Conservation (phyloP, 2,113 vertebrate species). For the Fregetta grallaria region DNA sequence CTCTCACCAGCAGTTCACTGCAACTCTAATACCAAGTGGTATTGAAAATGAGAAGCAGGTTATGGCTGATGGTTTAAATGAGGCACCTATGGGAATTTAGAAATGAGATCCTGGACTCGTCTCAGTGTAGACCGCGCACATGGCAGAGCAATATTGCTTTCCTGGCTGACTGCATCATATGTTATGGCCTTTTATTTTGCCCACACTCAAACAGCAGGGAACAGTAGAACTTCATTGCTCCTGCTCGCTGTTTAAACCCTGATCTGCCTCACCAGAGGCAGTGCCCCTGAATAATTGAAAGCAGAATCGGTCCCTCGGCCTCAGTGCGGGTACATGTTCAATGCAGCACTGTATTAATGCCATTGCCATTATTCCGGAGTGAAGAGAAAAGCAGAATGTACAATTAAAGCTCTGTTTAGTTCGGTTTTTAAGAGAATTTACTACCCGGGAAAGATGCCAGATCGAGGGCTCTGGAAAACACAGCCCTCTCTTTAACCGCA, state of each 20-base stretch:
- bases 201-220: slow-evolving; percentile 54
- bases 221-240: slow-evolving; percentile 51
- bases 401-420: slow-evolving; percentile 42
- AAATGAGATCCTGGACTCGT: slow-evolving; percentile 62
- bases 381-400: slow-evolving; percentile 49
- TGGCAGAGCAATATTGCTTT: slow-evolving; percentile 67
- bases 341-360: background rate
- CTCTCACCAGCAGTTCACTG: slow-evolving; percentile 66
- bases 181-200: slow-evolving; percentile 63
- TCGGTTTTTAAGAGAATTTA: slow-evolving; percentile 35
- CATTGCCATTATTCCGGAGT: background rate
- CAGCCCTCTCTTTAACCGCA: background rate
- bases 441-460: slow-evolving; percentile 23
- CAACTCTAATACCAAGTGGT: slow-evolving; percentile 64
- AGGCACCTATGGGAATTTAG: slow-evolving; percentile 64
- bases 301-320: slow-evolving; percentile 10
- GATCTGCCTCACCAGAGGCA: slow-evolving; percentile 19
- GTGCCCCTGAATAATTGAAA: background rate
- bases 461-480: background rate
- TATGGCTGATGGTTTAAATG: slow-evolving; percentile 68
- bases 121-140: slow-evolving; percentile 22
- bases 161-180: slow-evolving; percentile 64
- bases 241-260: slow-evolving; percentile 32
- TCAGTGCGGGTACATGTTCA: background rate
- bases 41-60: slow-evolving; percentile 67